phyloP scores from a whole-genome alignment of 2,888 invertebrate species.

The Plutella xylostella region DNA sequence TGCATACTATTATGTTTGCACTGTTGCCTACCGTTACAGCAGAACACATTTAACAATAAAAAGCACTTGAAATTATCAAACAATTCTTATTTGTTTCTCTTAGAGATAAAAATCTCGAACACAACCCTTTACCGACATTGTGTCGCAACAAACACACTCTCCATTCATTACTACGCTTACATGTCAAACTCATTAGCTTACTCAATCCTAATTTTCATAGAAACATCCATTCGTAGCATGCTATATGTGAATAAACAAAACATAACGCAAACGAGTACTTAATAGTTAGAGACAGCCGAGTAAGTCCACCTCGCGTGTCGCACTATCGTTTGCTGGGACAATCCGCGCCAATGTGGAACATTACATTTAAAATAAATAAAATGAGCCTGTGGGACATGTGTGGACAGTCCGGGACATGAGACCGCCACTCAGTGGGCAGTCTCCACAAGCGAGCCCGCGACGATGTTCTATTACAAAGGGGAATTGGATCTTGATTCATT shows the following conservation, averaged over 20 bases:
- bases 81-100: too few relatives aligned
- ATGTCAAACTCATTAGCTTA: background rate
- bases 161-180: too few relatives aligned
- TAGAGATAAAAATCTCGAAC: too few relatives aligned
- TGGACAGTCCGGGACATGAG: conserved; percentile 33
- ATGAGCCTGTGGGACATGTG: too few relatives aligned
- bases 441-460: conserved; percentile 62
- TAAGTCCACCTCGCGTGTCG: conserved; percentile 27
- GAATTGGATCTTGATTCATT: conserved; percentile 71
- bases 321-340: conserved; percentile 29
- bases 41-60: too few relatives aligned
- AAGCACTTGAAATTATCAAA: too few relatives aligned
- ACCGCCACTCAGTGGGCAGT: conserved; percentile 56
- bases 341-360: conserved; percentile 29
- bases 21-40: too few relatives aligned
- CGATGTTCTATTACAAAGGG: conserved; percentile 71
- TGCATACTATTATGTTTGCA: too few relatives aligned
- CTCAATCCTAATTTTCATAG: background rate
- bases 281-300: background rate
- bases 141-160: too few relatives aligned
- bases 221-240: conserved; percentile 3
- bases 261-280: conserved; percentile 8
- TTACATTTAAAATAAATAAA: conserved; percentile 26
- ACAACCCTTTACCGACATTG: too few relatives aligned
- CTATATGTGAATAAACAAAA: conserved; percentile 3